Base-by-base conservation (phyloP, 1,140 invertebrate species). In the Maniola jurtina region DNA sequence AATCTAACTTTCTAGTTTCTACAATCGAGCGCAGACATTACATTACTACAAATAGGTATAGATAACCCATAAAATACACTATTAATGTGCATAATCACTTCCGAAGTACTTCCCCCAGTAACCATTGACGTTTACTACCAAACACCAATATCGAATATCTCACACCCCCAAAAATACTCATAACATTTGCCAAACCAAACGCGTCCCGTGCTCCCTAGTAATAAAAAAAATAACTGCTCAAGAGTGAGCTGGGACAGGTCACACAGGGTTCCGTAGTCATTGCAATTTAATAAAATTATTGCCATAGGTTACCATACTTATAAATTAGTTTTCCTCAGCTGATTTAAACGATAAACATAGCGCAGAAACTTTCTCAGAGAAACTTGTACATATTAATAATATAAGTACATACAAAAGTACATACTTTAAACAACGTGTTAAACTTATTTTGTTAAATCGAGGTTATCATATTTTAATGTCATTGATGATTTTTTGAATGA, bases 181-280 rank as follows among this genome's bases (percentile, higher is more conserved):
- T 79, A 79, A 77, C 76, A 84, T 84, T 83, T 79, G 76, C 69
- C 73, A 80, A 77, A 67, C 76, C 70, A 66, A 80, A 84, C 75
- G 77, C 72, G 75, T 79, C 75, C 76, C 73, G 70, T 79, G 76
- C 79, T 73, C 76, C 69, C 61, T 66, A 76, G 72, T 81, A 84
- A 88, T 86, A 88, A 86, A 88, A 88, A 45, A 45, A 45, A 25
- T 45, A 45, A 11, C 5, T 11, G 42, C 9, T 13, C 42, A 45
- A 45, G 42, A 13, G 42, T 13, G 10, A 1, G 5, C 1, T 11
- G 13, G 42, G 10, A 1, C 42, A 13, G 1, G 13, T 5, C 1
- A n/a, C 0, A n/a, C 5, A 6, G 7, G 42, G 42, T 45, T 45
- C 42, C 13, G 42, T 45, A 45, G 9, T 2, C 13, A 42, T 42